Evolutionary conservation across 2,888 invertebrate species (phyloP), one percentile per base, ranked within the genome.

Genomic region (Autographa pulchrina): DNA sequence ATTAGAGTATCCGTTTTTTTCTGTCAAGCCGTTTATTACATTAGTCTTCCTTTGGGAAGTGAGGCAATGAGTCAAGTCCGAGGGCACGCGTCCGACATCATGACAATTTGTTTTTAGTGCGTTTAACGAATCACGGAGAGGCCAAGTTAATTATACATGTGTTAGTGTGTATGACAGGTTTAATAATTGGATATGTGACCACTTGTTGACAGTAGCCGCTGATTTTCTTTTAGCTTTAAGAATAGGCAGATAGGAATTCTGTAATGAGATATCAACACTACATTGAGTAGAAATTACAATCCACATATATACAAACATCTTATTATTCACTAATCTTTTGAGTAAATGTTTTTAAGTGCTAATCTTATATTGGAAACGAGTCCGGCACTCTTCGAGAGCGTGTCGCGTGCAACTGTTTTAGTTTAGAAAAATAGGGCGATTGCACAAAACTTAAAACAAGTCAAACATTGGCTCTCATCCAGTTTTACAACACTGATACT

Each of bases 371-470:
- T 78, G 61, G 68, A 84, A 86, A 82, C 78, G 79, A 38, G 74
- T 78, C 82, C 75, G 71, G 77, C 79, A 76, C 80, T 84, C 68
- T 78, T 81, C 74, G 74, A 84, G 82, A 88, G 82, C 81, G 94
- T 92, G 92, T 92, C 92, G 92, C 93, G 94, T 92, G 94, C 92
- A 93, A 92, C 92, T 86, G 91, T 91, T 92, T 93, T 89, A 90
- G 92, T 93, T 93, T 92, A 92, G 90, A 95, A 95, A 95, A 95
- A 95, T 95, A 92, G 96, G 94, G 88, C 95, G 95, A 94, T 96
- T 96, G 95, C 96, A 95, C 90, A 96, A 96, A 94, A 93, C 91
- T 91, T 90, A 88, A 92, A 91, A 93, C 91, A 90, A 91, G 90
- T 89, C 86, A 89, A 89, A 91, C 85, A 89, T 94, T 95, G 95